These are phyloP conservation scores for Agapornis roseicollis DNA, from an alignment of 2,113 vertebrate genomes.

Conservation along the genomic window DNA sequence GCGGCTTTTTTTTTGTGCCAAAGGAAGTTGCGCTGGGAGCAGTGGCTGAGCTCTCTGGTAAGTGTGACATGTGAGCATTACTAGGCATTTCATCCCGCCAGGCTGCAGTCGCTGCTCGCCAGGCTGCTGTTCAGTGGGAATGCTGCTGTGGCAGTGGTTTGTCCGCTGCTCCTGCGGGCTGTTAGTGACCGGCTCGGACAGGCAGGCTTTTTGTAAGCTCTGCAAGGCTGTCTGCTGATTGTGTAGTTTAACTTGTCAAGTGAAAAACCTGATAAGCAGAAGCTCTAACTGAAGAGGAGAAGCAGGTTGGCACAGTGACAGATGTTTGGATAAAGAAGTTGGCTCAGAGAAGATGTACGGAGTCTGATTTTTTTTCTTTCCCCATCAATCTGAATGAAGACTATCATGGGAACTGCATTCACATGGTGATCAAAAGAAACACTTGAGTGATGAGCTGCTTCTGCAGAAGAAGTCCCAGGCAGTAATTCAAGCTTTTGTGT, in stretches of 20 bases:
- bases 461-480: slow-evolving; percentile 56
- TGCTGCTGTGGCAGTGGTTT: slow-evolving; percentile 8
- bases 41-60: slow-evolving; percentile 66
- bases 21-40: slow-evolving; percentile 77
- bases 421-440: slow-evolving; percentile 70
- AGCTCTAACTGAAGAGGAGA: slow-evolving; percentile 63
- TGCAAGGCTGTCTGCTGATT: slow-evolving; percentile 33
- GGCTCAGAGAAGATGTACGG: slow-evolving; percentile 70
- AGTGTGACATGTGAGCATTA: slow-evolving; percentile 82
- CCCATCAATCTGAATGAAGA: slow-evolving; percentile 67
- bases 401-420: slow-evolving; percentile 72
- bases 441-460: slow-evolving; percentile 71
- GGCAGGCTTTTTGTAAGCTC: neutral
- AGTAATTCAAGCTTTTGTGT: slow-evolving; percentile 65
- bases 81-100: slow-evolving; percentile 72
- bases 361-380: slow-evolving; percentile 37
- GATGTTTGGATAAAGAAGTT: slow-evolving; percentile 74
- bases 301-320: slow-evolving; percentile 68
- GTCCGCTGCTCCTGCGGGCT: neutral
- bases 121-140: slow-evolving; percentile 61
- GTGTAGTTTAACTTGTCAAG: slow-evolving; percentile 2
- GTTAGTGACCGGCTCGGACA: neutral
- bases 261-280: slow-evolving; percentile 19
- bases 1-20: neutral
- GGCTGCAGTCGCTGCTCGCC: slow-evolving; percentile 72